A percentile compares a stretch with the other conserved stretches of the same genome.
phyloP scores from a whole-genome alignment of 2,113 vertebrate genomes.

The Pelodiscus sinensis region DNA sequence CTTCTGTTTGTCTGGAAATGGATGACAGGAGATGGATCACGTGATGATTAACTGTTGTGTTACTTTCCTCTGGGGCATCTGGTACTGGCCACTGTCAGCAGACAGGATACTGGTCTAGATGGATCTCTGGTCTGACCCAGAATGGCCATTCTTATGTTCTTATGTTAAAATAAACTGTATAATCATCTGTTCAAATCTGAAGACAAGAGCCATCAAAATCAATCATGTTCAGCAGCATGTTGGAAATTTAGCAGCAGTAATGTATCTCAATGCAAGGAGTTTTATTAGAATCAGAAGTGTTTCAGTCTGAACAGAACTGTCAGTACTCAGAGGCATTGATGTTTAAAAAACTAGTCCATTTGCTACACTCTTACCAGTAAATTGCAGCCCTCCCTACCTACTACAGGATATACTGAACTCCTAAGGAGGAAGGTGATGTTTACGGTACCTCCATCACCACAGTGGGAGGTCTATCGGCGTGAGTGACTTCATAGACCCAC shows the following conservation, averaged over 20 bases:
- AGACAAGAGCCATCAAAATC: background rate
- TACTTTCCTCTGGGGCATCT: no score
- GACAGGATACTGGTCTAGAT: no score
- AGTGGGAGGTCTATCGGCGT: background rate
- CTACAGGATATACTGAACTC: background rate
- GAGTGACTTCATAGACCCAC: accelerated
- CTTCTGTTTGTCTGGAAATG: no score
- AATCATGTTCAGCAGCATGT: background rate
- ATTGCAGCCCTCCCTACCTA: accelerated
- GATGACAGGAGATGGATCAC: no score
- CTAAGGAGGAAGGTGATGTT: accelerated
- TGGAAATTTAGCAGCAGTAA: background rate
- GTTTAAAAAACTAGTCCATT: background rate
- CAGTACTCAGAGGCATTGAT: background rate
- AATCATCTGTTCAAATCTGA: background rate
- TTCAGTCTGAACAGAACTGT: background rate
- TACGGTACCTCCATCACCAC: background rate
- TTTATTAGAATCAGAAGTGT: background rate
- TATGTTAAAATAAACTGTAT: background rate
- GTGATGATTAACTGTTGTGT: no score
- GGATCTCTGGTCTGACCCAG: no score
- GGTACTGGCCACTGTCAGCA: no score
- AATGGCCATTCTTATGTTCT: no score
- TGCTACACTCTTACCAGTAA: background rate
- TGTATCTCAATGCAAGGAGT: background rate